Conservation (phyloP, 2,888 invertebrate genomes). For the Phania funesta region DNA sequence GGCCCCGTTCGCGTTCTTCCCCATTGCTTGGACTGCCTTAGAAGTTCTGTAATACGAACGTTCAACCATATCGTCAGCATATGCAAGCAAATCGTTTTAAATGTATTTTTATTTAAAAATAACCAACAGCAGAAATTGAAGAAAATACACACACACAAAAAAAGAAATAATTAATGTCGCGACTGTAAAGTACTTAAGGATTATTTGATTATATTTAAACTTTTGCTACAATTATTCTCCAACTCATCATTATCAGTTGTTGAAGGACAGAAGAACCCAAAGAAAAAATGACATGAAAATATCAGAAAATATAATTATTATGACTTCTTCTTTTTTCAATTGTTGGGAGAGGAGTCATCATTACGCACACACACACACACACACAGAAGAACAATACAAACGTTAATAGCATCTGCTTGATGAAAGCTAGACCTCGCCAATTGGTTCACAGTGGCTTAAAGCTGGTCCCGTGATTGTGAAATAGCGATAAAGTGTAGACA, state of each 20-base stretch:
- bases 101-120: neutral
- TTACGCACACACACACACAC: too few species aligned
- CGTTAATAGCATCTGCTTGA: too few species aligned
- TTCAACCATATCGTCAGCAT: neutral
- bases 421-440: too few species aligned
- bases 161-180: conserved; percentile 41
- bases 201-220: conserved; percentile 49
- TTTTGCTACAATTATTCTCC: conserved; percentile 30
- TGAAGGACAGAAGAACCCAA: neutral
- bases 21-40: too few species aligned
- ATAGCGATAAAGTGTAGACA: too few species aligned
- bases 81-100: neutral
- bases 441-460: too few species aligned
- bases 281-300: neutral
- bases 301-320: neutral
- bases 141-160: neutral
- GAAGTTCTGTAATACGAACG: too few species aligned
- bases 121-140: neutral
- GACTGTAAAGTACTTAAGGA: conserved; percentile 37
- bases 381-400: too few species aligned
- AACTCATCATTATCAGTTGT: conserved; percentile 18
- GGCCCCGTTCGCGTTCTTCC: too few species aligned
- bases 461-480: too few species aligned
- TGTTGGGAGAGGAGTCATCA: too few species aligned
- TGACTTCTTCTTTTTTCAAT: too few species aligned